Evolutionary conservation across 2,797 vertebrate species (phyloP).

Genomic region (Scleropages formosus): DNA sequence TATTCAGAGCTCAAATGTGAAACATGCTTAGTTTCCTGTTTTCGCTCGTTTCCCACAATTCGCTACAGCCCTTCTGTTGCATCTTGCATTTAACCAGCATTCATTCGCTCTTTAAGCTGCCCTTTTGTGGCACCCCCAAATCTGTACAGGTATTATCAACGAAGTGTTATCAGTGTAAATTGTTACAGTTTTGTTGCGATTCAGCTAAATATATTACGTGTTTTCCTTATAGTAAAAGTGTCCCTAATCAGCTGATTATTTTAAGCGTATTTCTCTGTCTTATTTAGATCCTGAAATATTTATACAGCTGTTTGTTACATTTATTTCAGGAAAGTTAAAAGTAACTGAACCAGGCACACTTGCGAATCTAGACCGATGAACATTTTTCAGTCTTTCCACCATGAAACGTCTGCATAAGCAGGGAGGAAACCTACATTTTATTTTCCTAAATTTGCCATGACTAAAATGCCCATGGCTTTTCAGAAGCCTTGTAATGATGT

Average conservation of each 20-base stretch:
- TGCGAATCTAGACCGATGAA: background rate
- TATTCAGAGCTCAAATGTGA: conserved; percentile 33
- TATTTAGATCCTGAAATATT: too few relatives aligned
- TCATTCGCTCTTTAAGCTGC: background rate
- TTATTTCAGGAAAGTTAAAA: background rate
- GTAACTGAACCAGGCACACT: background rate
- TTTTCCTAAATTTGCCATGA: background rate
- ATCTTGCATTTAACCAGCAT: background rate
- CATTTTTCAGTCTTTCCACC: background rate
- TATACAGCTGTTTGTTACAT: background rate
- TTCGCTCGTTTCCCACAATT: background rate
- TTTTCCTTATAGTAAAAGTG: too few relatives aligned
- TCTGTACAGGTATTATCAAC: too few relatives aligned
- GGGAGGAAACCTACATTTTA: background rate
- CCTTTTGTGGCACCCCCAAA: too few relatives aligned
- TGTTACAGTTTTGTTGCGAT: too few relatives aligned
- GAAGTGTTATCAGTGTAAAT: too few relatives aligned
- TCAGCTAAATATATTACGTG: too few relatives aligned
- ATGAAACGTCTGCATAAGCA: background rate
- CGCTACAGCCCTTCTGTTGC: background rate
- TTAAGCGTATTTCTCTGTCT: too few relatives aligned
- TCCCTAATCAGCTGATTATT: too few relatives aligned
- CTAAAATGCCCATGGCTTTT: background rate
- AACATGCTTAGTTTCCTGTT: background rate
- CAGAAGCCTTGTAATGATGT: background rate